Evolutionary conservation across 2,888 invertebrate genomes (phyloP), one percentile per base, ranked within the genome.

Genomic region (Lordiphosa fenestrarum): DNA sequence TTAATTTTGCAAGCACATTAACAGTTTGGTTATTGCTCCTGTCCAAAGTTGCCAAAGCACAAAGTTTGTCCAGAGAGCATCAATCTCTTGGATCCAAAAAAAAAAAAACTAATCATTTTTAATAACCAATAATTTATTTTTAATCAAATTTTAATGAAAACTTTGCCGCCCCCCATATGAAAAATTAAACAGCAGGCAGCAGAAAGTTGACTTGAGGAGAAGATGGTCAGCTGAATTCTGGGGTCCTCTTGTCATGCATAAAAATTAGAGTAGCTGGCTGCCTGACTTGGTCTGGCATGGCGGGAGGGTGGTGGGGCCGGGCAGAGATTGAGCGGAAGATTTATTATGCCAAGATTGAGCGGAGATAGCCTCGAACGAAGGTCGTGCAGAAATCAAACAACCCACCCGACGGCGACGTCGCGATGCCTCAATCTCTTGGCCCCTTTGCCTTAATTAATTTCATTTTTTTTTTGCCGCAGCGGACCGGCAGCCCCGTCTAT

Each of bases 91-190:
- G 9, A 9, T 7, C 30, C 47, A 56, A 56, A 15, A 15, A 15
- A 15, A 15, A 15, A 15, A 15, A 82, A 80, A 84, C 80, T 84
- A 84, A 84, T 80, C 82, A 82, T 74, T 84, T 84, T 85, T 84
- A 85, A 83, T 83, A 84, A 84, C 85, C 73, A 69, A 77, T 85
- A 81, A 83, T 85, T 85, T 81, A 81, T 71, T 83, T 85, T 84
- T 81, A 81, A 83, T 83, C 74, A 85, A 83, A 85, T 68, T 77
- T 84, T 85, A 80, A 82, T 82, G 73, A 72, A 76, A 83, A 73
- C 65, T 70, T 51, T 71, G 54, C 75, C 68, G 66, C 58, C 66
- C 66, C 59, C 66, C 59, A 65, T 71, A 82, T 64, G 47, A 75
- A 54, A 77, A 81, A 77, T 75, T 68, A 65, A 73, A 62, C 61